phyloP scores from a whole-genome alignment of 2,888 invertebrate genomes.

The Apocheima hispidaria region DNA sequence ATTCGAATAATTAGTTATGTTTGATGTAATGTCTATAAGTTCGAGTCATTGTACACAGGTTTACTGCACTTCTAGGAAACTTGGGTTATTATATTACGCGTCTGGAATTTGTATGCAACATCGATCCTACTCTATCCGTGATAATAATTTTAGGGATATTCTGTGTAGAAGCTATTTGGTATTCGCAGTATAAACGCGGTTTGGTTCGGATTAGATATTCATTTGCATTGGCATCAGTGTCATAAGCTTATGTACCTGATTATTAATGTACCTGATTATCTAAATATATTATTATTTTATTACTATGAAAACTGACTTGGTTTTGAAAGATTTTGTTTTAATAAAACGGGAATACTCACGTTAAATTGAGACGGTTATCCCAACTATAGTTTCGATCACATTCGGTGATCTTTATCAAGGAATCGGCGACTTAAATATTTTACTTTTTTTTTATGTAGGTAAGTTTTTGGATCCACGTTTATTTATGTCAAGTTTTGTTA shows the following conservation, averaged over 20 bases:
- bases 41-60: background rate
- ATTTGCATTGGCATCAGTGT: background rate
- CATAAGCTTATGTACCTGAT: background rate
- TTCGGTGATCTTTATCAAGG: too few relatives aligned
- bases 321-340: too few relatives aligned
- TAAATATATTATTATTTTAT: background rate
- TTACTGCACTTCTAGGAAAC: constrained; percentile 34
- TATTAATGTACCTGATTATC: background rate
- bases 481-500: too few relatives aligned
- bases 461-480: too few relatives aligned
- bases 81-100: constrained; percentile 31
- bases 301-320: too few relatives aligned
- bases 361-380: too few relatives aligned
- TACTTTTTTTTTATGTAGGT: too few relatives aligned
- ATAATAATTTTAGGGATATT: constrained; percentile 20
- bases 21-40: background rate
- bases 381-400: too few relatives aligned
- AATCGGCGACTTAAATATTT: too few relatives aligned
- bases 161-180: constrained; percentile 10
- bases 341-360: too few relatives aligned
- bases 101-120: constrained; percentile 34
- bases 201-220: constrained; percentile 6
- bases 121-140: constrained; percentile 15
- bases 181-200: constrained; percentile 1
- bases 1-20: background rate